phyloP scores from a whole-genome alignment of 2,888 invertebrate species.

The Drosophila niveifrons region DNA sequence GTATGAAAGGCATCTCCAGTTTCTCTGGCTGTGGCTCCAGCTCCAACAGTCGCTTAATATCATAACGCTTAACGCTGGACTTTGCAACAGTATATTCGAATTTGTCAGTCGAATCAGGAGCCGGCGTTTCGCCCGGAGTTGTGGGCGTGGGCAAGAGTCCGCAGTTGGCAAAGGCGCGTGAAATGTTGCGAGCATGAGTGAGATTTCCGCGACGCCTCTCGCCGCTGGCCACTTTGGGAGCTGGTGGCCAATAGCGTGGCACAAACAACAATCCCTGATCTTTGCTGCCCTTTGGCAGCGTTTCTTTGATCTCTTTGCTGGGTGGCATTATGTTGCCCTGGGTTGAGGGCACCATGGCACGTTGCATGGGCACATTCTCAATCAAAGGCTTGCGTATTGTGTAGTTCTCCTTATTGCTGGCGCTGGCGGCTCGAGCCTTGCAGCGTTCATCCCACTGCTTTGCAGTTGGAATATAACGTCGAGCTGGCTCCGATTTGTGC shows the following conservation, averaged over 20 bases:
- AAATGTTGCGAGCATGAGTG: conserved; percentile 43
- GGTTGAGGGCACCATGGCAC: neutral
- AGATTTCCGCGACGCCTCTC: conserved; percentile 62
- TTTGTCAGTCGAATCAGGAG: neutral
- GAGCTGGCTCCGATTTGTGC: neutral
- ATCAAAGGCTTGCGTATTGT: neutral
- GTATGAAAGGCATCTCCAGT: conserved; percentile 22
- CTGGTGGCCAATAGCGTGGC: conserved; percentile 60
- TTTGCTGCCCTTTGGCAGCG: conserved; percentile 7
- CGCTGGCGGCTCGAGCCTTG: conserved; percentile 34
- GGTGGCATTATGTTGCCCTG: conserved; percentile 24
- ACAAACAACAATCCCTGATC: conserved; percentile 38
- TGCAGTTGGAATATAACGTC: conserved; percentile 63
- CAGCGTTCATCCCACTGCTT: conserved; percentile 72
- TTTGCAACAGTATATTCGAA: neutral
- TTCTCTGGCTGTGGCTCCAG: conserved; percentile 52
- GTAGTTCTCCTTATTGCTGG: conserved; percentile 49
- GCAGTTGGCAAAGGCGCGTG: conserved; percentile 40
- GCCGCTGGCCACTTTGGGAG: neutral
- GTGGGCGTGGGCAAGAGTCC: conserved; percentile 41
- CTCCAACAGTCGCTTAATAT: conserved; percentile 46
- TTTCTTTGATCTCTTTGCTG: neutral
- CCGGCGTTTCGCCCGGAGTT: neutral
- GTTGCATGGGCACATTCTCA: neutral
- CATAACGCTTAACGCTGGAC: conserved; percentile 43